A percentile compares a stretch with the other conserved stretches of the same genome.
These are phyloP conservation scores for Xylocopa sonorina DNA, from an alignment of 1,140 invertebrate genomes.

Conservation along the genomic window DNA sequence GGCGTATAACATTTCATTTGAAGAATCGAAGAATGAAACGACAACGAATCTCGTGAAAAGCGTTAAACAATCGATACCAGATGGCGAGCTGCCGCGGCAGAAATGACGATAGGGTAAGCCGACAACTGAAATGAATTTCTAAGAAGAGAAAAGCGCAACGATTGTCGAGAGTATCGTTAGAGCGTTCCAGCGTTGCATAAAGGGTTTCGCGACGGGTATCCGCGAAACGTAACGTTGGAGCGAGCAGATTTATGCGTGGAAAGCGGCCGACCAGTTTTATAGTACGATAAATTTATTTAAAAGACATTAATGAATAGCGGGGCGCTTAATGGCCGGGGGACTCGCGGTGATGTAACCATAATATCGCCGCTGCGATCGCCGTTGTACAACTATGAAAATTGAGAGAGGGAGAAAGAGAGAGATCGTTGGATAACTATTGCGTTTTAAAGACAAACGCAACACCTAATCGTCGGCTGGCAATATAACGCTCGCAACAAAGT, in stretches of 20 bases:
- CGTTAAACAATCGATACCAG: too few species aligned
- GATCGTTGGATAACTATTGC: conserved; percentile 4
- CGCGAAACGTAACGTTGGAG: conserved; percentile 1
- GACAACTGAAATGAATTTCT: not conserved
- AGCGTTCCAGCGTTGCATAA: conserved; percentile 15
- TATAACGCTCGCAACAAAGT: conserved; percentile 15
- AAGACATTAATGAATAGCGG: conserved; percentile 61
- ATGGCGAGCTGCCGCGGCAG: too few species aligned
- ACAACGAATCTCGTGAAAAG: too few species aligned
- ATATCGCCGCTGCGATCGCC: conserved; percentile 28
- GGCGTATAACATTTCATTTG: too few species aligned
- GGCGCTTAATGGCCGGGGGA: conserved; percentile 43
- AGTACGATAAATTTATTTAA: conserved; percentile 62
- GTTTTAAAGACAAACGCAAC: not conserved
- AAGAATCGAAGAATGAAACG: too few species aligned
- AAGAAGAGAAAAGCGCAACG: not conserved
- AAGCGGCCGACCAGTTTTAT: conserved; percentile 52
- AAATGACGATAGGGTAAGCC: too few species aligned
- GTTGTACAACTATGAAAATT: conserved; percentile 40
- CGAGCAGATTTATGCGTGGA: conserved; percentile 46
- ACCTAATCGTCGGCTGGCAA: conserved; percentile 16
- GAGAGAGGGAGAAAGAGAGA: too few species aligned
- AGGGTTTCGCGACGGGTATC: not conserved
- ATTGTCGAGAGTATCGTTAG: not conserved
- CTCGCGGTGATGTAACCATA: conserved; percentile 47